Evolutionary conservation across 1,140 invertebrate genomes (phyloP), one percentile per base, ranked within the genome.

Genomic region (Diorhabda elongata): DNA sequence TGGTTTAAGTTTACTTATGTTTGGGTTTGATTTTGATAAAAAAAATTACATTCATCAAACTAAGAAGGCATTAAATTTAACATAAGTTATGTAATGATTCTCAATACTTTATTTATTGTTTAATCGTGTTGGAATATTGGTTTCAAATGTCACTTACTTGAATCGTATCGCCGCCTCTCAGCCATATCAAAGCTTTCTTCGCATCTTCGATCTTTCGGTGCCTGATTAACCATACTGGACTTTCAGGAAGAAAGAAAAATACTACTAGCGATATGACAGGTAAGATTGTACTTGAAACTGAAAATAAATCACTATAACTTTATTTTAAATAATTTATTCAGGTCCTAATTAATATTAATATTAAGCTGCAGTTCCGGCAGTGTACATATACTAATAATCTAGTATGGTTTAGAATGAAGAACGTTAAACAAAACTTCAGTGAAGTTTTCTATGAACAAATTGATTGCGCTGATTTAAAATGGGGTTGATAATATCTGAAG

Each of bases 181-280:
- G 79, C 82, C 89, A 90, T 26, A 85, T 78, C 62, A 92, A 81
- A 0, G 90, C 87, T 66, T 86, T 83, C 74, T 84, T 85, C 0
- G 90, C 91, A 5, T 87, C 83, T 4, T 87, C 84, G 52, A 86
- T 83, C 60, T 85, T 83, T 4, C 86, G 85, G 67, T 85, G 83
- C 42, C 86, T 83, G 0, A 89, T 82, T 4, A 92, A 80, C 90
- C 90, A 92, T 3, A 85, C 85, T 2, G 91, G 91, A 68, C 88
- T 90, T 77, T 92, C 91, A 0, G 90, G 90, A 45, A 91, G 84
- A 59, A 87, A 82, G 67, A 85, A 84, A 4, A 91, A 80, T 6
- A 86, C 83, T 2, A 87, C 65, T 11, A 88, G 79, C 0, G 88
- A 84, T 26, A 88, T 43, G 1, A 81, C 44, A 0, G 90, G 90